Percentiles rank a stretch among this genome's conserved stretches.
phyloP scores from a whole-genome alignment of 1,140 invertebrate species.

The Branchinecta lynchi region DNA sequence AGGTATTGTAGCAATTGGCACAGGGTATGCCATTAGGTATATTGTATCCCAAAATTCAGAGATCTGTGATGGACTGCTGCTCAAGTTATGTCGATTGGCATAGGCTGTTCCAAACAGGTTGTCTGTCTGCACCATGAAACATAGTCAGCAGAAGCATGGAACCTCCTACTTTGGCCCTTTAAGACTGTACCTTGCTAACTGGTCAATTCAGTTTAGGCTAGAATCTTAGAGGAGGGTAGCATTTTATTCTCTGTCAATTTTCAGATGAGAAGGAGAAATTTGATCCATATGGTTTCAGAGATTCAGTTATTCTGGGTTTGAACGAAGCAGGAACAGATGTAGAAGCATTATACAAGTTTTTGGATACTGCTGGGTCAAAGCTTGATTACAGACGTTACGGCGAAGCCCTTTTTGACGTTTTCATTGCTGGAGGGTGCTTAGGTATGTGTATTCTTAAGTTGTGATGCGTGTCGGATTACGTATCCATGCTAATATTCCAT shows the following conservation, averaged over 20 bases:
- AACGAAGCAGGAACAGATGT: conserved; percentile 79
- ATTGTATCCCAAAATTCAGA: too few relatives aligned
- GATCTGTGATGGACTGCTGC: too few relatives aligned
- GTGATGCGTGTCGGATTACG: neutral
- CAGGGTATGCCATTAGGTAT: too few relatives aligned
- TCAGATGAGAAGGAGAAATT: conserved; percentile 99
- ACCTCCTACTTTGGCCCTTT: too few relatives aligned
- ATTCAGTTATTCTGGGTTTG: conserved; percentile 81
- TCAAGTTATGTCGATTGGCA: too few relatives aligned
- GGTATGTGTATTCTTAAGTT: conserved; percentile 31
- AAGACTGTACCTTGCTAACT: too few relatives aligned
- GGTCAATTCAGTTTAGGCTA: too few relatives aligned
- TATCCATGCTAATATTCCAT: neutral
- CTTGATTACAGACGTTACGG: conserved; percentile 94
- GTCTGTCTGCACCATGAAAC: too few relatives aligned
- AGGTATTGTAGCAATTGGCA: too few relatives aligned
- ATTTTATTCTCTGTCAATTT: conserved; percentile 13
- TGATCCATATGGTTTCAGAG: conserved; percentile 91
- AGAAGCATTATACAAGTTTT: conserved; percentile 80
- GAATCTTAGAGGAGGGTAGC: too few relatives aligned
- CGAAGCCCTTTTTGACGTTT: conserved; percentile 90
- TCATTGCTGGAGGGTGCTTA: conserved; percentile 86
- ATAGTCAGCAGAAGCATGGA: too few relatives aligned
- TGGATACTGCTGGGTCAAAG: conserved; percentile 84
- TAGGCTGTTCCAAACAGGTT: too few relatives aligned